These are phyloP conservation scores for Carabus problematicus DNA, from an alignment of 2,888 invertebrate species.

Conservation along the genomic window DNA sequence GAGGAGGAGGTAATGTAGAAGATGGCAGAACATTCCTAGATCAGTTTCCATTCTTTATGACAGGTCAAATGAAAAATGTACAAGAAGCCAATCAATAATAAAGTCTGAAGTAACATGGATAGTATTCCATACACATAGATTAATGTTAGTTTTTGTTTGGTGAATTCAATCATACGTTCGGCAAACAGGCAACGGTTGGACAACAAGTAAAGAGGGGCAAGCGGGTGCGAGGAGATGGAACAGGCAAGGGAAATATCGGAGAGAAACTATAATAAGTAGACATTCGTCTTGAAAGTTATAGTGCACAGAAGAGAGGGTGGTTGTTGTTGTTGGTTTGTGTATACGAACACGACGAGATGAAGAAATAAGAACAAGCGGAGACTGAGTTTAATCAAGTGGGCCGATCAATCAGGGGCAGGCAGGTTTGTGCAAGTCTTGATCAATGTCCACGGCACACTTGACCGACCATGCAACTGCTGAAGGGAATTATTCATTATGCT, in stretches of 20 bases:
- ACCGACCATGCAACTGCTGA: constrained; percentile 6
- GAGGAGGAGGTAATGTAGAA: background rate
- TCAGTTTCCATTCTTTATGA: constrained; percentile 28
- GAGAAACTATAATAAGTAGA: no score
- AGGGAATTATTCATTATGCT: constrained; percentile 30
- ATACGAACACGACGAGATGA: background rate
- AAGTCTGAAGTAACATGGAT: constrained; percentile 2
- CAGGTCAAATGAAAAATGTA: constrained; percentile 27
- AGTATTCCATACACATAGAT: constrained; percentile 19
- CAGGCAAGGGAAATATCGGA: no score
- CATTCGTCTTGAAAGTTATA: no score
- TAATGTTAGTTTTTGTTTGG: constrained; percentile 27
- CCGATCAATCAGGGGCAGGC: no score
- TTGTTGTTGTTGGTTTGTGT: background rate
- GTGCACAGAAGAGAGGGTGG: no score
- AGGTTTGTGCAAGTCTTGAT: constrained; percentile 12
- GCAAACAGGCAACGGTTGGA: background rate
- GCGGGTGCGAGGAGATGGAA: background rate
- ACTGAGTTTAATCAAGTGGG: no score
- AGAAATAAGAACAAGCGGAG: background rate
- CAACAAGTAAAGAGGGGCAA: background rate
- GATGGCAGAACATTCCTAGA: constrained; percentile 29
- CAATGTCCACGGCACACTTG: constrained; percentile 16
- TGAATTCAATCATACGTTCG: constrained; percentile 22
- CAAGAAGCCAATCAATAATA: constrained; percentile 37